These are phyloP conservation scores for Pachypanchax playfairii DNA, from an alignment of 2,113 vertebrate species.

Conservation along the genomic window DNA sequence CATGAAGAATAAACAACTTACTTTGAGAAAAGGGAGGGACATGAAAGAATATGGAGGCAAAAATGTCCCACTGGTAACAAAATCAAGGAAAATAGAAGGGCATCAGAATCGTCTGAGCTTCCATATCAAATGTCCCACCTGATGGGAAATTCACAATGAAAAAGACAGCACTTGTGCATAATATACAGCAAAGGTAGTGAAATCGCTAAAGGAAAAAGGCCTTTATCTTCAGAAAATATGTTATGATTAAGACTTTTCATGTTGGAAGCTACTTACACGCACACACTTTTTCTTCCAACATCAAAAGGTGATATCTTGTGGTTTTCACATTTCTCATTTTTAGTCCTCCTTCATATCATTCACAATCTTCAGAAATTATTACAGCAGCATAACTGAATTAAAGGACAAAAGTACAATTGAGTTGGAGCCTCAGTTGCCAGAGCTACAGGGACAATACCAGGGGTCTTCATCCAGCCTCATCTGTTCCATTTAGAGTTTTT, in stretches of 20 bases:
- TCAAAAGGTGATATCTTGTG: conserved; percentile 73
- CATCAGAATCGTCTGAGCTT: conserved; percentile 71
- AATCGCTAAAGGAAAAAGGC: conserved; percentile 51
- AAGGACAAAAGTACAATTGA: conserved; percentile 54
- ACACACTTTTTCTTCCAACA: conserved; percentile 51
- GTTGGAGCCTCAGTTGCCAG: conserved; percentile 60
- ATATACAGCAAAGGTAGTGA: conserved; percentile 62
- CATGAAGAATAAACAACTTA: conserved; percentile 77
- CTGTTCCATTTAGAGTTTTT: conserved; percentile 63
- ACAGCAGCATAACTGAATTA: conserved; percentile 69
- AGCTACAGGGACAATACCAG: conserved; percentile 54
- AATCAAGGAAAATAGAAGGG: conserved; percentile 78
- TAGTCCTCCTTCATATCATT: conserved; percentile 39
- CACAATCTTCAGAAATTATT: conserved; percentile 68
- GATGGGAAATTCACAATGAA: conserved; percentile 63
- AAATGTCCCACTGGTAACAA: conserved; percentile 69
- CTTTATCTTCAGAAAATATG: conserved; percentile 72
- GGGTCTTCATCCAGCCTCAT: conserved; percentile 54
- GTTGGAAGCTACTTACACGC: conserved; percentile 57
- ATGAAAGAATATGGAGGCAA: conserved; percentile 73
- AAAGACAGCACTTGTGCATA: conserved; percentile 70
- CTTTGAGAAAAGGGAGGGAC: conserved; percentile 67
- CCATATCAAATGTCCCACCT: conserved; percentile 66
- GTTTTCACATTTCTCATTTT: conserved; percentile 57
- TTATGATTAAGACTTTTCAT: conserved; percentile 72